Percentiles rank a stretch among this genome's conserved stretches.
Evolutionary conservation across 2,797 vertebrate species (phyloP).

Genomic region (Masticophis lateralis): DNA sequence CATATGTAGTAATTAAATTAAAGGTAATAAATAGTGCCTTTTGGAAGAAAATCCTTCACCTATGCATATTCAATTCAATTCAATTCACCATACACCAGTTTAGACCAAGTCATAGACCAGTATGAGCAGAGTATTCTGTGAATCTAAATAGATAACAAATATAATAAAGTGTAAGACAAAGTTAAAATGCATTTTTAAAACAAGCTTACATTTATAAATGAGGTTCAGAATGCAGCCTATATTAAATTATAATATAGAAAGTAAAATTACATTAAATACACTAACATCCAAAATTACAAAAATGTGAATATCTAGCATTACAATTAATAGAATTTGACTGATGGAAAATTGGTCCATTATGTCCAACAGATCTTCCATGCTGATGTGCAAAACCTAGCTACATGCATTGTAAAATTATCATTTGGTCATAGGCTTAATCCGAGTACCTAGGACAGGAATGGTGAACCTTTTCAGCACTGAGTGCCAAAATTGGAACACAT

Average conservation of each 20-base stretch:
- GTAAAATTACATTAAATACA: not conserved
- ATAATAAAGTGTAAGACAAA: not conserved
- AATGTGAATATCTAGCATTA: not conserved
- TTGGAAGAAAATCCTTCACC: not conserved
- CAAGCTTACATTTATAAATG: not conserved
- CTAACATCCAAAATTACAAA: not conserved
- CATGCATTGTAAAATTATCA: not conserved
- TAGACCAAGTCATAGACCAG: not conserved
- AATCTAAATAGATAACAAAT: not conserved
- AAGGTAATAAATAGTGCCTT: not conserved
- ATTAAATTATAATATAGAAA: not conserved
- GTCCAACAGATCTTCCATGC: not conserved
- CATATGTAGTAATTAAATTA: not conserved
- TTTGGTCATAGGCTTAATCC: not conserved
- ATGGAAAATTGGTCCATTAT: not conserved
- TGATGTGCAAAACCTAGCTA: not conserved
- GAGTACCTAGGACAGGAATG: not conserved
- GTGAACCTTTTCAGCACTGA: too few relatives aligned
- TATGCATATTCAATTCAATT: not conserved
- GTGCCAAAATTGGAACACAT: too few relatives aligned
- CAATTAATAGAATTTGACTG: not conserved
- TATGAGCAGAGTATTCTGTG: not conserved
- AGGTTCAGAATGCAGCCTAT: not conserved
- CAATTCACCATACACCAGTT: not conserved
- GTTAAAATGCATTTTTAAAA: not conserved